These are phyloP conservation scores for Trissolcus brochymenae DNA, from an alignment of 2,888 invertebrate genomes.

Conservation along the genomic window DNA sequence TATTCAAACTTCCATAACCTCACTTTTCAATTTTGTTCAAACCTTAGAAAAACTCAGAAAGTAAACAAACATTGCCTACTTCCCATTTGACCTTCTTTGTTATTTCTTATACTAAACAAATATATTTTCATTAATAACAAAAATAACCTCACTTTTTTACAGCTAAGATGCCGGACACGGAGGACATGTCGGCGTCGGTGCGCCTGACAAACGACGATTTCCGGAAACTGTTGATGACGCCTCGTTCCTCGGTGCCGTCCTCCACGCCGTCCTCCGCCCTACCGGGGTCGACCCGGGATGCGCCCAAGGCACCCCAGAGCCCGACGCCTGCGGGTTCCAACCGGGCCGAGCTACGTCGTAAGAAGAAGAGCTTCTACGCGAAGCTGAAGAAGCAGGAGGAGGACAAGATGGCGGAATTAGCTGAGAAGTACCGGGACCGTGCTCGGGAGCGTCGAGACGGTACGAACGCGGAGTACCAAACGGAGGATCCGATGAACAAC, in stretches of 20 bases:
- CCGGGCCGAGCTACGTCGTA: slow-evolving; percentile 88
- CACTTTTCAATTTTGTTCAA: no score
- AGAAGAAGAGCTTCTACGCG: slow-evolving; percentile 97
- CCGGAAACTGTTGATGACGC: slow-evolving; percentile 96
- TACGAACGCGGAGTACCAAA: slow-evolving; percentile 86
- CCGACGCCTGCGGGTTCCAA: slow-evolving; percentile 68
- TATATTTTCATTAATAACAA: not conserved
- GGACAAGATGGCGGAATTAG: slow-evolving; percentile 94
- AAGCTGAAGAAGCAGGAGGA: slow-evolving; percentile 96
- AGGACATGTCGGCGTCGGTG: slow-evolving; percentile 79
- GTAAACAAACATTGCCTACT: no score
- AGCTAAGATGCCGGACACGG: slow-evolving; percentile 73
- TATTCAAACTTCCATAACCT: no score
- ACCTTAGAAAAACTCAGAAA: no score
- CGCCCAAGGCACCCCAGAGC: slow-evolving; percentile 72
- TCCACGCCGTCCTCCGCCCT: slow-evolving; percentile 77
- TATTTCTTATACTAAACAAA: not conserved
- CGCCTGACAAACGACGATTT: slow-evolving; percentile 98
- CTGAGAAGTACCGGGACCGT: slow-evolving; percentile 94
- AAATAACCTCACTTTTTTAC: not conserved
- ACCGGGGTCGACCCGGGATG: slow-evolving; percentile 83
- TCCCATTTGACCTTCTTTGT: not conserved
- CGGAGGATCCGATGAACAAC: slow-evolving; percentile 89
- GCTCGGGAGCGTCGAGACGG: slow-evolving; percentile 95
- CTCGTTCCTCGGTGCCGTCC: slow-evolving; percentile 84